Base-by-base conservation (phyloP, 1,140 invertebrate genomes). In the Calycopis cecrops region DNA sequence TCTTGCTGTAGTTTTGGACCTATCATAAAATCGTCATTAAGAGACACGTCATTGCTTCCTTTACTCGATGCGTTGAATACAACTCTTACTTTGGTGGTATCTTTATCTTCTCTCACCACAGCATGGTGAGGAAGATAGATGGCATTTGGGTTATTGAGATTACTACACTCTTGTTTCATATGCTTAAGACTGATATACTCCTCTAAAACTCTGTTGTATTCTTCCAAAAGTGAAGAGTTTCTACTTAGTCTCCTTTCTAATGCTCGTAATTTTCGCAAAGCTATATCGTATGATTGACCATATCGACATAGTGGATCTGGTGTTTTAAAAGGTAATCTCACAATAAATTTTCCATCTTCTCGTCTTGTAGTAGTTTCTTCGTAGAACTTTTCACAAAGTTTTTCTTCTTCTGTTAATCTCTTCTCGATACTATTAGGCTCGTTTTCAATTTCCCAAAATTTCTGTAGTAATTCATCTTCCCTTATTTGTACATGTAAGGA, bases 401-500 rank as follows among this genome's bases (percentile, higher is more conserved):
- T 40, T 40, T 70, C 62, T 37, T 57, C 58, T 7, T 48, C 11
- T 9, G 59, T 65, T 9, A 67, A 38, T 50, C 40, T 59, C 38
- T 55, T 67, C n/a, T 62, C 9, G 8, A 60, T 55, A 9, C 9
- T 40, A 40, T 61, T 53, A 9, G 67, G 67, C 52, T 73, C 70
- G n/a, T 52, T 54, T 18, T 71, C 68, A 4, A 68, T 51, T 50
- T 73, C 68, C 71, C 65, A 73, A 52, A 72, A 63, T 35, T 53
- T 35, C 37, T 59, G 59, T 9, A 72, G 10, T 12, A 63, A 42
- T 4, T 65, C 58, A 37, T 69, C 64, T 17, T 63, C 58, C 35
- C 52, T 57, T 0, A 61, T 47, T 47, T 62, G 59, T 18, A 55
- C 35, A 55, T 67, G 60, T 42, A 71, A 37, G 14, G 17, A 63